Percentiles rank a stretch among this genome's conserved stretches.
phyloP scores from a whole-genome alignment of 2,797 vertebrate genomes.

The Myripristis murdjan region DNA sequence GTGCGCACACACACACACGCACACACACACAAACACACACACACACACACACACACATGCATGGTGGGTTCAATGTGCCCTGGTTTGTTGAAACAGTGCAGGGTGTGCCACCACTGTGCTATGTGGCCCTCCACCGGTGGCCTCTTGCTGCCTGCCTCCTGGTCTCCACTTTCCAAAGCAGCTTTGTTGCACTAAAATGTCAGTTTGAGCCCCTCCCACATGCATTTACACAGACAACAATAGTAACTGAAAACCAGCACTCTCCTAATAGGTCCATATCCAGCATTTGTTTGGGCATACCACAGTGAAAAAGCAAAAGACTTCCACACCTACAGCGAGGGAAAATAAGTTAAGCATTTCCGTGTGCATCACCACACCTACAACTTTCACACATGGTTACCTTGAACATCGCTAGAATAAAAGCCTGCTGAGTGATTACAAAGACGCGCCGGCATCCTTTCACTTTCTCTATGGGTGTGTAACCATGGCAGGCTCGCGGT shows the following conservation, averaged over 20 bases:
- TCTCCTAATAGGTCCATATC: slow-evolving; percentile 26
- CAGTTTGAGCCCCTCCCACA: slow-evolving; percentile 65
- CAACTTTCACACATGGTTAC: background rate
- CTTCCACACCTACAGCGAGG: background rate
- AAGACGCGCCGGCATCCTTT: background rate
- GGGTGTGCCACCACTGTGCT: slow-evolving; percentile 55
- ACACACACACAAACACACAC: background rate
- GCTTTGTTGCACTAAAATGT: slow-evolving; percentile 76
- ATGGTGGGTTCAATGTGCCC: background rate
- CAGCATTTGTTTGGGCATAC: background rate
- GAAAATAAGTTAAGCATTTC: background rate
- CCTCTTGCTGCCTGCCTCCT: slow-evolving; percentile 40
- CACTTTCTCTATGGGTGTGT: background rate
- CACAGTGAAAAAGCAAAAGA: no score
- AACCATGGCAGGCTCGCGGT: background rate
- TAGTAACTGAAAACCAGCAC: slow-evolving; percentile 67
- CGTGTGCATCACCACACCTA: background rate
- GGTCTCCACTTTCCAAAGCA: slow-evolving; percentile 67
- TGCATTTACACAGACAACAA: slow-evolving; percentile 77
- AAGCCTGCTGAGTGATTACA: background rate
- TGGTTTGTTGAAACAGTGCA: slow-evolving; percentile 43
- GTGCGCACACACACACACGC: background rate
- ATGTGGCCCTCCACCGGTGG: slow-evolving; percentile 53
- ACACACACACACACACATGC: slow-evolving; percentile 12
- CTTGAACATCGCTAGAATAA: background rate